Base-by-base conservation (phyloP, 1,140 invertebrate genomes). In the Drosophila ananassae region DNA sequence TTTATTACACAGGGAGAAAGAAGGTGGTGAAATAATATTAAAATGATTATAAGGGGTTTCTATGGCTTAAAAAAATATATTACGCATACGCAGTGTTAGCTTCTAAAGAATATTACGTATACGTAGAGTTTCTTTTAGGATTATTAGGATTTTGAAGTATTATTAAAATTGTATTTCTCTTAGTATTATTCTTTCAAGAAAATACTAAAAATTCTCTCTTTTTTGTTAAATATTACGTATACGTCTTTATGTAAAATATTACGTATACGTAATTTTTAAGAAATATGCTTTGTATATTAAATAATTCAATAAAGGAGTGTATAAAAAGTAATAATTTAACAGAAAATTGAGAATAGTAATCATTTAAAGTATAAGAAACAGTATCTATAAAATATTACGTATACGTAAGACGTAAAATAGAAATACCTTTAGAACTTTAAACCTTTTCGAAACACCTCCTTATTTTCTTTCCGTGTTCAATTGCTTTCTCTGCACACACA, bases 401-500 rank as follows among this genome's bases (percentile, higher is more conserved):
- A 37, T 12, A 37, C 10, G 34, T 32, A 1, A 1, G 7, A 25
- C 25, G 25, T 25, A 25, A 5, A 25, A 25, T 1, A 6, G 5
- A 28, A 6, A 28, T 28, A 28, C 0, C 7, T 41, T 41, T 41
- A 5, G n/a, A n/a, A 41, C 13, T 9, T 41, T 1, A 17, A 17
- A 47, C 9, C 9, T 47, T 24, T 12, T 24, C 17, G 3, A 17
- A 12, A 13, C 13, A 41, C 6, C 30, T 21, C 30, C 41, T 21
- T 44, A 2, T 2, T 17, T 55, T 39, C 25, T 39, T 8, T 30
- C n/a, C 22, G 47, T 55, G 69, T 55, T 22, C 17, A 22, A 25
- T 37, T 37, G 51, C 48, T 55, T 51, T 28, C 57, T 37, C n/a
- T 50, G 48, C 71, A 75, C 61, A 75, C 73, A 75, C 64, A 77